Conservation (phyloP, 1,140 invertebrate species). For the Drosophila sechellia region DNA sequence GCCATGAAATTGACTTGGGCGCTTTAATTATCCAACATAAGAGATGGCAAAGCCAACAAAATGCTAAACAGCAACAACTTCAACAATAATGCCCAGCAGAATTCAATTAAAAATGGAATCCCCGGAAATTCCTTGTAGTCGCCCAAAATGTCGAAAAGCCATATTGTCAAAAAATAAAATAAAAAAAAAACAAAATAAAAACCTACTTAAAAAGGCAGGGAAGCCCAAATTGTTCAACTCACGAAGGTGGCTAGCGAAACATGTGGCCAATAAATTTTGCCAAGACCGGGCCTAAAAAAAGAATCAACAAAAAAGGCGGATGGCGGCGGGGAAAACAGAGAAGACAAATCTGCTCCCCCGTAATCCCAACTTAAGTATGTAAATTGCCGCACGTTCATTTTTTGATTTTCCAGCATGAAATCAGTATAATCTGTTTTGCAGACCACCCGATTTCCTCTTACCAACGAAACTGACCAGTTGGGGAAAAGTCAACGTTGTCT, state of each 20-base stretch:
- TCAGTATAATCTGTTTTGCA: slow-evolving; percentile 78
- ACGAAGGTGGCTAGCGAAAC: slow-evolving; percentile 75
- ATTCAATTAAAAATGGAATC: slow-evolving; percentile 81
- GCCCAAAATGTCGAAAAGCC: slow-evolving; percentile 59
- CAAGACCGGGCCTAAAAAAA: slow-evolving; percentile 43
- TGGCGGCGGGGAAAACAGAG: slow-evolving; percentile 6
- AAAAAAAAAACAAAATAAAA: slow-evolving; percentile 8
- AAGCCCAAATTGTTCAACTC: slow-evolving; percentile 74
- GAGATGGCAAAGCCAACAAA: slow-evolving; percentile 53
- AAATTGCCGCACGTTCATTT: slow-evolving; percentile 82
- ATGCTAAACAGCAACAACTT: slow-evolving; percentile 55
- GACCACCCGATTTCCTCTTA: slow-evolving; percentile 29
- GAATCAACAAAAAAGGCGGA: slow-evolving; percentile 13
- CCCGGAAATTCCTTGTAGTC: slow-evolving; percentile 80
- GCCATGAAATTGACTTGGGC: slow-evolving; percentile 43
- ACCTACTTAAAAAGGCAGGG: slow-evolving; percentile 18
- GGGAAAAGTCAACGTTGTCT: slow-evolving; percentile 63
- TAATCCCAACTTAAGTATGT: slow-evolving; percentile 77
- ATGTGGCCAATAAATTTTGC: slow-evolving; percentile 77
- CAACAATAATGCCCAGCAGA: slow-evolving; percentile 54
- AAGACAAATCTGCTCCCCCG: slow-evolving; percentile 24
- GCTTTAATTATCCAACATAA: slow-evolving; percentile 69
- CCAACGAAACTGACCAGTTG: slow-evolving; percentile 33
- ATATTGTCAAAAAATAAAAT: slow-evolving; percentile 56
- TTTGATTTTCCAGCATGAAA: slow-evolving; percentile 82